These are phyloP conservation scores for Dasyornis broadbenti DNA, from an alignment of 2,113 vertebrate species.

Conservation along the genomic window DNA sequence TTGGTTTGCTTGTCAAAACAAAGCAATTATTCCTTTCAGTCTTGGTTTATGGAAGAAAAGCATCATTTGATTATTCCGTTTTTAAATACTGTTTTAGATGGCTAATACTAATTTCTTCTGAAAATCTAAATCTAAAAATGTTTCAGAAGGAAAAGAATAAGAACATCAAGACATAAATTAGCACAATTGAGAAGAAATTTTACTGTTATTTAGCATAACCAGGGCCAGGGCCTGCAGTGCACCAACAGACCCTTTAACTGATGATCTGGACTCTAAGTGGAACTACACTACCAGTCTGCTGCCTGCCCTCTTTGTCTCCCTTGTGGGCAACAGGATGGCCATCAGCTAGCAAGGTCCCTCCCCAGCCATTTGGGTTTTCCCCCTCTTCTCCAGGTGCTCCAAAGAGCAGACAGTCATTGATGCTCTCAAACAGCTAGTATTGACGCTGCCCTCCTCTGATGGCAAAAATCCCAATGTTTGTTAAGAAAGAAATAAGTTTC, in stretches of 20 bases:
- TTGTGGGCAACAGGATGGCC: neutral
- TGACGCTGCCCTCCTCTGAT: rapidly evolving
- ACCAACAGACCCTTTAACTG: neutral
- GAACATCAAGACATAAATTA: neutral
- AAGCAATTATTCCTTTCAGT: slow-evolving; percentile 45
- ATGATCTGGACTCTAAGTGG: rapidly evolving
- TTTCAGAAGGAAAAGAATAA: neutral
- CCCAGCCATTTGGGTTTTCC: neutral
- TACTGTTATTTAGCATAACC: neutral
- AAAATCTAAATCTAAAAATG: neutral
- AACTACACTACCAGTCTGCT: neutral
- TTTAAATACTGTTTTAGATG: neutral
- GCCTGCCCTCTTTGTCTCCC: neutral
- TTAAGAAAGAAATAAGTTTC: neutral
- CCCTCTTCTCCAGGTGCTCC: neutral
- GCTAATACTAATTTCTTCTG: neutral
- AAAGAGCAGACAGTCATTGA: neutral
- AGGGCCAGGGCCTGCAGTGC: neutral
- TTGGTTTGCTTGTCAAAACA: slow-evolving; percentile 61
- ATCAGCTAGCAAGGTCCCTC: neutral
- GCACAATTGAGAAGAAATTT: neutral
- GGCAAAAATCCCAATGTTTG: neutral
- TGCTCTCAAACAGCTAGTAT: neutral
- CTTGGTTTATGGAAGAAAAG: neutral
- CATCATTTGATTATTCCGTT: neutral